A percentile compares a stretch with the other conserved stretches of the same genome.
Evolutionary conservation across 1,140 invertebrate species (phyloP).

Genomic region (Wiebesia pumilae): DNA sequence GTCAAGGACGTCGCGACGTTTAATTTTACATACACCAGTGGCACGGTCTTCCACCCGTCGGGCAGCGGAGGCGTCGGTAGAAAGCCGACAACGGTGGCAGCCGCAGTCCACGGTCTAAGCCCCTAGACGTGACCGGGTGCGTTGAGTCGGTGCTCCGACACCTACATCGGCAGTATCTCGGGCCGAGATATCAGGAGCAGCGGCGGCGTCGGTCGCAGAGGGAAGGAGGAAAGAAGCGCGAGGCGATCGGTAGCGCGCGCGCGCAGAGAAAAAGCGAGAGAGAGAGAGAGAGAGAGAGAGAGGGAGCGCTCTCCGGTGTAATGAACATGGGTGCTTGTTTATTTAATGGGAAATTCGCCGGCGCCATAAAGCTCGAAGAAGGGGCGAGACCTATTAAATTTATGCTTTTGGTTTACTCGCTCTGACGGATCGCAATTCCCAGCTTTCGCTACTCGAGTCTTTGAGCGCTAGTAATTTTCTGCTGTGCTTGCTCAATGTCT

Average conservation of each 20-base stretch:
- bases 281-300: background rate
- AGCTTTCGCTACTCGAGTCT: constrained; percentile 55
- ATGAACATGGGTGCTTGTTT: constrained; percentile 74
- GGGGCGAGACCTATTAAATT: constrained; percentile 74
- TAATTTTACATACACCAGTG: constrained; percentile 58
- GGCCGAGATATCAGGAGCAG: background rate
- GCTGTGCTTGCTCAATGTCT: constrained; percentile 37
- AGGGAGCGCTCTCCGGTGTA: constrained; percentile 54
- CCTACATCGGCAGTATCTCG: constrained; percentile 28
- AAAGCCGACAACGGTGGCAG: constrained; percentile 52
- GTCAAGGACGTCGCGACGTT: constrained; percentile 46
- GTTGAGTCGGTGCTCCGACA: constrained; percentile 18
- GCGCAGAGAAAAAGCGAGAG: background rate
- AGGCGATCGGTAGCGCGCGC: constrained; percentile 37
- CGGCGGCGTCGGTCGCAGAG: background rate
- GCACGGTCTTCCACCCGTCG: constrained; percentile 5
- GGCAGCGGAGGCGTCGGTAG: constrained; percentile 2
- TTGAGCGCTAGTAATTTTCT: constrained; percentile 36
- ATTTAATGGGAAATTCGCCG: constrained; percentile 75
- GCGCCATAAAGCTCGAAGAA: constrained; percentile 70
- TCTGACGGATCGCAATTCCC: constrained; percentile 74
- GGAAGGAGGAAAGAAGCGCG: background rate
- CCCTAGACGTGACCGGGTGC: constrained; percentile 59
- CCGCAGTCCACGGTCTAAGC: constrained; percentile 69
- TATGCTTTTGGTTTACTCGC: constrained; percentile 74